Percentiles rank a stretch among this genome's conserved stretches.
phyloP scores from a whole-genome alignment of 2,113 vertebrate species.

The Notarius quadriscutis region DNA sequence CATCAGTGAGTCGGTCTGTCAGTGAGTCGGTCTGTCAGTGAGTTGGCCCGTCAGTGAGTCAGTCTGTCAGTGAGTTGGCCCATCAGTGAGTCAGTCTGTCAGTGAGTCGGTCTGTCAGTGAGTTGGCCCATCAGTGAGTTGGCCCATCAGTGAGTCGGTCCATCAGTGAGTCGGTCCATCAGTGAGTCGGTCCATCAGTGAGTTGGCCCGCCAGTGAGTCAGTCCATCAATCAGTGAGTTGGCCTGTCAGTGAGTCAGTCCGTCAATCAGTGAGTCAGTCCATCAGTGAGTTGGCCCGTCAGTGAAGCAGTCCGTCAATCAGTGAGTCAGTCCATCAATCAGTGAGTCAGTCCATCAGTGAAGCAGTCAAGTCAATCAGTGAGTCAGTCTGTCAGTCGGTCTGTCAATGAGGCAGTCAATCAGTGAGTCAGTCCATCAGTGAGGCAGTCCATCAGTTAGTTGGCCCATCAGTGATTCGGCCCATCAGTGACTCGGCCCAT shows the following conservation, averaged over 20 bases:
- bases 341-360: background rate
- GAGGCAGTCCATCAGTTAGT: background rate
- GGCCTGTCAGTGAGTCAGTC: background rate
- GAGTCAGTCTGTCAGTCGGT: background rate
- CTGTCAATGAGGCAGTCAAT: background rate
- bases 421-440: background rate
- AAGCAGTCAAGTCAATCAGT: background rate
- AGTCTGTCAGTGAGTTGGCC: background rate
- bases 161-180: background rate
- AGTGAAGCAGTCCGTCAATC: background rate
- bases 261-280: background rate
- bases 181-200: background rate
- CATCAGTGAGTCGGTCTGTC: background rate
- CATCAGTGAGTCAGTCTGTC: background rate
- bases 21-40: background rate
- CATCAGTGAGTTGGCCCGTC: too few relatives aligned
- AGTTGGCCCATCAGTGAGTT: background rate
- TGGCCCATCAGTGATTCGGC: background rate
- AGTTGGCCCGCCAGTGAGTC: background rate
- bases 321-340: background rate
- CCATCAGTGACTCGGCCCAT: too few relatives aligned
- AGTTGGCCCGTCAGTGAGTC: background rate
- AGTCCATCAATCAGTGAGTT: background rate
- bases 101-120: background rate
- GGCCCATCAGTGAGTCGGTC: background rate